These are phyloP conservation scores for Gnathonemus echidnorhynchus DNA, from an alignment of 2,113 vertebrate species.

Conservation along the genomic window DNA sequence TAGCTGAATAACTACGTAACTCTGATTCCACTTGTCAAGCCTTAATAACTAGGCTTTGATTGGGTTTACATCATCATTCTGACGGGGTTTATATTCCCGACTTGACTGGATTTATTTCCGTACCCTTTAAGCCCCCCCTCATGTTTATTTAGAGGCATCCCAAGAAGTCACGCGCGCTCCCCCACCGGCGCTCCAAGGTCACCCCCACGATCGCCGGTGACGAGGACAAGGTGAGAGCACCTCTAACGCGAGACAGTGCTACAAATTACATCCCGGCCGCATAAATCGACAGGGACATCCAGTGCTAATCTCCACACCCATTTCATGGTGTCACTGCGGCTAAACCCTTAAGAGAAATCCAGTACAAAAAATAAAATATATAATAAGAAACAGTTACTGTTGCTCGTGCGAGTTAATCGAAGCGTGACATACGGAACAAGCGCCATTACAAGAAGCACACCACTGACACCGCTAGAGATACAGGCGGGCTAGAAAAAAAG, in stretches of 20 bases:
- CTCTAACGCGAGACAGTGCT: not conserved
- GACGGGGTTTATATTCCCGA: not conserved
- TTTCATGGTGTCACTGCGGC: not conserved
- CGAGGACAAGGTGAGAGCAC: not conserved
- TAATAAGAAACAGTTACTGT: not conserved
- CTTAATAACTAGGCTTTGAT: not conserved
- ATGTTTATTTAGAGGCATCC: slow-evolving; percentile 12
- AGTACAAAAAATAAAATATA: not conserved
- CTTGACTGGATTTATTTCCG: not conserved
- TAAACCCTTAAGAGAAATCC: slow-evolving; percentile 15
- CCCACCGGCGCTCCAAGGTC: not conserved
- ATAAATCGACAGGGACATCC: not conserved
- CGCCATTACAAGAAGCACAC: not conserved
- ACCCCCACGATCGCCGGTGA: not conserved
- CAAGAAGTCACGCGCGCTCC: not conserved
- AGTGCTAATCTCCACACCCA: not conserved
- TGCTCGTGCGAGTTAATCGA: slow-evolving; percentile 3
- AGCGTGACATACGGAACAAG: not conserved
- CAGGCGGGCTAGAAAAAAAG: not conserved
- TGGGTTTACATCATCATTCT: not conserved
- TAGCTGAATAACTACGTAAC: not conserved
- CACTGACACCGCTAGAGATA: not conserved
- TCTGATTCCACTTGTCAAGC: not conserved
- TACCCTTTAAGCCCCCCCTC: not conserved
- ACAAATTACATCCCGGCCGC: not conserved